These are phyloP conservation scores for Malacosoma neustria DNA, from an alignment of 2,888 invertebrate genomes.

Conservation along the genomic window DNA sequence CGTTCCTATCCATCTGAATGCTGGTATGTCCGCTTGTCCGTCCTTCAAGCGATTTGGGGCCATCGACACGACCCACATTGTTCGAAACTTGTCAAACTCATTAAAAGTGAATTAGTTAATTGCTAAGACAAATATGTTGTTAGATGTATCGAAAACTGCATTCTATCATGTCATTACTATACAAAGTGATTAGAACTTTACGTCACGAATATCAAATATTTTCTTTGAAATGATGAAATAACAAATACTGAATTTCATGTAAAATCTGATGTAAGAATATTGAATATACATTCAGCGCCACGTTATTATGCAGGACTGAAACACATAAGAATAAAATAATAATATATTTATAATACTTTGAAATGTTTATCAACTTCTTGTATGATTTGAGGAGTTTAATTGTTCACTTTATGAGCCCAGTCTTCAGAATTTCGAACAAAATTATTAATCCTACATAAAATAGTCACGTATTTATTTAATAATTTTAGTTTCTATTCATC, in stretches of 20 bases:
- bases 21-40: slow-evolving; percentile 35
- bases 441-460: too few relatives aligned
- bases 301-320: too few relatives aligned
- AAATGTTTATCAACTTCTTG: too few relatives aligned
- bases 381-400: too few relatives aligned
- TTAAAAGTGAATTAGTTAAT: slow-evolving; percentile 56
- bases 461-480: too few relatives aligned
- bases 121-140: slow-evolving; percentile 14
- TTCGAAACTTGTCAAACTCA: slow-evolving; percentile 32
- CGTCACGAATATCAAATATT: slow-evolving; percentile 5
- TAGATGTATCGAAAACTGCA: slow-evolving; percentile 11
- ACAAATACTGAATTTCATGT: not conserved
- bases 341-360: too few relatives aligned
- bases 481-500: too few relatives aligned
- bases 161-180: slow-evolving; percentile 9
- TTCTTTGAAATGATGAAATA: not conserved
- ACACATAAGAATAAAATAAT: too few relatives aligned
- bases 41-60: slow-evolving; percentile 61
- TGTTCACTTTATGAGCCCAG: too few relatives aligned
- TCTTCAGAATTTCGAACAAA: too few relatives aligned
- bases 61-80: slow-evolving; percentile 53
- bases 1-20: slow-evolving; percentile 21
- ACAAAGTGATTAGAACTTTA: not conserved
- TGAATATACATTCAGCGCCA: too few relatives aligned
- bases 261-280: not conserved